Evolutionary conservation across 2,113 vertebrate genomes (phyloP).

Genomic region (Pseudopipra pipra): DNA sequence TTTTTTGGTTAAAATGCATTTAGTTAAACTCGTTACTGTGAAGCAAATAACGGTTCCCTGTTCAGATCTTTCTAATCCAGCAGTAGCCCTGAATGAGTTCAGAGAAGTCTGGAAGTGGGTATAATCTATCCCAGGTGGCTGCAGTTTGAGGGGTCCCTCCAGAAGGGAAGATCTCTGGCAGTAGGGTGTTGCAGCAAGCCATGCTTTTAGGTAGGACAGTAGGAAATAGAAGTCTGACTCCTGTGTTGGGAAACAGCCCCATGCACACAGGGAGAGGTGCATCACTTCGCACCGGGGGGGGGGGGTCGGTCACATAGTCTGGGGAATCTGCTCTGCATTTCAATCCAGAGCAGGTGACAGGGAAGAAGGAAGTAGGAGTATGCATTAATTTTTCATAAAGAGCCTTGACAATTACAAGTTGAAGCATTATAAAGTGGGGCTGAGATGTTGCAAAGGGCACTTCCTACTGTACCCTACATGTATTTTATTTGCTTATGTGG

Average conservation of each 20-base stretch:
- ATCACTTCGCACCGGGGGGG: fast-evolving
- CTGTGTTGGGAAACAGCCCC: neutral
- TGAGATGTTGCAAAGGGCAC: neutral
- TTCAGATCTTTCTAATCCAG: neutral
- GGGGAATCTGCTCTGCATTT: neutral
- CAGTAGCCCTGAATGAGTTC: neutral
- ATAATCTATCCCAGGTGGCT: no score
- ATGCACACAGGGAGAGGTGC: fast-evolving
- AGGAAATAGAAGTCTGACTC: neutral
- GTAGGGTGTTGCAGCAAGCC: neutral
- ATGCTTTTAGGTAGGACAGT: neutral
- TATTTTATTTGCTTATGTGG: neutral
- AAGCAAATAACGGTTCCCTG: neutral
- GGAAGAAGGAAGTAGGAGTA: neutral
- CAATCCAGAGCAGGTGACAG: neutral
- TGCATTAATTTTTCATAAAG: neutral
- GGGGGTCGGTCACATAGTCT: fast-evolving
- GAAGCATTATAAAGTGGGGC: neutral
- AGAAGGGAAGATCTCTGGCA: neutral
- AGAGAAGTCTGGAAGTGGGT: neutral
- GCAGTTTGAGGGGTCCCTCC: neutral
- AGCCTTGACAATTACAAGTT: neutral
- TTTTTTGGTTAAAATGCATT: neutral
- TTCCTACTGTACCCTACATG: neutral
- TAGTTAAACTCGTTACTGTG: neutral